Evolutionary conservation across 1,140 invertebrate genomes (phyloP), one percentile per base, ranked within the genome.

Genomic region (Lordiphosa mommai): DNA sequence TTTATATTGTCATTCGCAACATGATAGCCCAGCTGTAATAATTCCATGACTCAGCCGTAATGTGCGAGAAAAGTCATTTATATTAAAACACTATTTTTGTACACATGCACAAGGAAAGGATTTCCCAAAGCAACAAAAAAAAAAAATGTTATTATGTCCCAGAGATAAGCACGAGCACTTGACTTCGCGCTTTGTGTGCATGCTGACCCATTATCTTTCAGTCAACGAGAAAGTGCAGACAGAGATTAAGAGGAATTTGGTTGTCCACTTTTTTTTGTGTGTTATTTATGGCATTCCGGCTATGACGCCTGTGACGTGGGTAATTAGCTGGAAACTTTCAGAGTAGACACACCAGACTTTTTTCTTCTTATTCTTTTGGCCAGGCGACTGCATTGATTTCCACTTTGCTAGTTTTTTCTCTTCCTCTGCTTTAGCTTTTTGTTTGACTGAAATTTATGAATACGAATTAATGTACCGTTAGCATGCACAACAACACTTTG

Each of bases 391-490:
- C 77, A 82, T 82, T 82, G 76, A 84, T 84, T 82, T 82, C 37
- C 55, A 76, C 57, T 82, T 82, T 60, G 40, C 36, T 30, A 33
- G 10, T 34, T 23, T n/a, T 14, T 43, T 3, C 34, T 43, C 3
- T n/a, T 58, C 34, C 29, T 23, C 16, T 50, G 34, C 20, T 4
- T 30, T 49, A 23, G 37, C 16, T n/a, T 17, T 17, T 52, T 34
- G 12, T 30, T 65, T 34, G 40, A 46, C 34, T 34, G 66, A 65
- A 70, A 82, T 82, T 82, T 82, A 84, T 82, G 76, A 76, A 72
- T 72, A 61, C 57, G 56, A 82, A 84, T 82, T 82, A 82, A 82
- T 82, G 76, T 76, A 73, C 71, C 66, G 56, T 60, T 84, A 53
- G 76, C 76, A 84, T 82, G 76, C 77, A 70, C 76, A 67, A 71